Base-by-base conservation (phyloP, 2,888 invertebrate genomes). In the Incurvaria masculella region DNA sequence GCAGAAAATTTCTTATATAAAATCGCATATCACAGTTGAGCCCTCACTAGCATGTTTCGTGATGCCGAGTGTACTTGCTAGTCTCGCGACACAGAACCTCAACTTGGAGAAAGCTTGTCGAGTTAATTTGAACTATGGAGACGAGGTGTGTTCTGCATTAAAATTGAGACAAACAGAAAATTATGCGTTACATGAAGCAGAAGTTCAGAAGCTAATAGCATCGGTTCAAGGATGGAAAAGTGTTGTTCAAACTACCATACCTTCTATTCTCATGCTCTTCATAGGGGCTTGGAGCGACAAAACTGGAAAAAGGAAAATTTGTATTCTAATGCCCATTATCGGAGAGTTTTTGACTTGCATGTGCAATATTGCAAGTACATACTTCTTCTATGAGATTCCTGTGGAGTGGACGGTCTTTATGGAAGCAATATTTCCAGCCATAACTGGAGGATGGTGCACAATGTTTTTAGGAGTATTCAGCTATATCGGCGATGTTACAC, bases 51-150 rank as follows among this genome's bases (percentile, higher is more conserved):
- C 82, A 2, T 83, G 81, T 48, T 86, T 83, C 57, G 81, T 86
- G 1, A 69, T 86, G 53, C 85, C 86, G 2, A 80, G 81, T 53
- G 78, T 80, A 1, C 59, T 84, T n/a, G 84, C 88, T 0, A 82
- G 85, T 51, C 64, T 92, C 48, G 91, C 91, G 2, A 89, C 89
- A 4, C 91, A 91, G 68, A 92, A 92, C 66, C 67, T 92, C 18
- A 90, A 90, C 66, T 72, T 92, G 56, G 91, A 91, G 61, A 92
- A 92, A 69, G 91, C 91, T 0, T 92, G 92, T 59, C 72, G 91
- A 18, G 91, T 92, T 0, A 92, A 92, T 61, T 74, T 89, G 60
- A 75, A 74, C 1, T 90, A 87, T 61, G 79, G 86, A 0, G 81
- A 84, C 45, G 72, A 79, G 47, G 81, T 91, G 0, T 92, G 92